These are phyloP conservation scores for Cloeon dipterum DNA, from an alignment of 2,888 invertebrate species.

Conservation along the genomic window DNA sequence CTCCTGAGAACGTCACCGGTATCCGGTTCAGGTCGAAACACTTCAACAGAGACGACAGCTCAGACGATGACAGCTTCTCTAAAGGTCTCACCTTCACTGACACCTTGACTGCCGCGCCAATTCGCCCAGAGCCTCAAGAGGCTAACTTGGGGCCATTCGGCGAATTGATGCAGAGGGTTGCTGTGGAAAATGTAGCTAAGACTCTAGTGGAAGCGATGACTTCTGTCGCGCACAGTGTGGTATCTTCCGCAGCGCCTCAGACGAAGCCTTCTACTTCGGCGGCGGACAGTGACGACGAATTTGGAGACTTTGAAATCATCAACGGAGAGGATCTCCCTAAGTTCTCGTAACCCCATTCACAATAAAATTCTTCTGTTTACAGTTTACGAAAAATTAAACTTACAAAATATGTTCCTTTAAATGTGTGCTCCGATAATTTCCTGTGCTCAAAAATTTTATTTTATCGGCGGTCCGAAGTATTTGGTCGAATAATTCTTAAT, in stretches of 20 bases:
- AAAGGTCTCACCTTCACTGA: conserved; percentile 16
- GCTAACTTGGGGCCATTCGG: background rate
- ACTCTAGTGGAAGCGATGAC: background rate
- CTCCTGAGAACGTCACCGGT: conserved; percentile 9
- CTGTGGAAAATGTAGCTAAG: conserved; percentile 1
- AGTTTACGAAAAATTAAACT: too few species aligned
- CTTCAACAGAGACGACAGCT: conserved; percentile 18
- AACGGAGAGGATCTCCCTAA: conserved; percentile 9
- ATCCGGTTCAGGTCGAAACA: conserved; percentile 20
- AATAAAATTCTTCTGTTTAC: too few species aligned
- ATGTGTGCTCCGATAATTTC: too few species aligned
- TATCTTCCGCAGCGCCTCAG: background rate
- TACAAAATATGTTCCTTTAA: too few species aligned
- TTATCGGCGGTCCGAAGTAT: too few species aligned
- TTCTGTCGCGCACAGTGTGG: background rate
- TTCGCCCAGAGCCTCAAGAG: too few species aligned
- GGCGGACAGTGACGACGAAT: conserved; percentile 7
- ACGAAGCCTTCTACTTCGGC: conserved; percentile 2
- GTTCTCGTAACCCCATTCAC: background rate
- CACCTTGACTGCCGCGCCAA: too few species aligned
- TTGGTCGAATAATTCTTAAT: too few species aligned
- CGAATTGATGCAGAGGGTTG: background rate
- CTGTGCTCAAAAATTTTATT: too few species aligned
- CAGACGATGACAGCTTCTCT: conserved; percentile 13
- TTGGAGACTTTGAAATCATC: conserved; percentile 10